Base-by-base conservation (phyloP, 1,140 invertebrate species). In the Bombus superbus region DNA sequence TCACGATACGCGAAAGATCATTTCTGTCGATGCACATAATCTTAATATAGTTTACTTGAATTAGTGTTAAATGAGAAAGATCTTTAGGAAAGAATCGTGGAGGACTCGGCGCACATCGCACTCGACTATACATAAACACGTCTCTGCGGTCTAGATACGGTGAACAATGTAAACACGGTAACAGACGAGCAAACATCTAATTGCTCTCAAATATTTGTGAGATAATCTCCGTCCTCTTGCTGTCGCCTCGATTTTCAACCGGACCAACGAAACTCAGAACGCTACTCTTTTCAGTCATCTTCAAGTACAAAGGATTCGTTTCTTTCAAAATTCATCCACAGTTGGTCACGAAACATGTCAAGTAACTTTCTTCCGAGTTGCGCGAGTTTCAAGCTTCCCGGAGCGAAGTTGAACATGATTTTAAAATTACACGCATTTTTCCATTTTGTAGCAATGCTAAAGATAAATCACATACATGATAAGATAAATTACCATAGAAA, bases 171-270 rank as follows among this genome's bases (percentile, higher is more conserved):
- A 93, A 93, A 93, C 92, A 93, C 81, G 86, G 89, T 93, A 92
- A 92, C 91, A 87, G 91, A 89, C 90, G 90, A 83, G 93, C 91
- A 94, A 94, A 94, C 93, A 94, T 86, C 93, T 94, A 94, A 94
- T 94, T 94, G 92, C 91, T 89, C 89, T 93, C 93, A 94, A 94
- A 94, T 93, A 94, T 94, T 94, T 94, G 92, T 91, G 69, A 92
- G 93, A 93, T 94, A 91, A 94, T 94, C 92, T 89, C 57, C 59
- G 76, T 38, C 57, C 72, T 86, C 88, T 89, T 62, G 80, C 68
- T 84, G 86, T 90, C 81, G 85, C 44, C 87, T 86, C 74, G 53
- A 89, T 91, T 90, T 92, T 91, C 74, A 68, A 83, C 80, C 66
- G 71, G 71, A 81, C 76, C 82, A 44, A 72, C 75, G 72, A 64